These are phyloP conservation scores for Macropus fuliginosus DNA, from an alignment of 2,797 vertebrate species.

Conservation along the genomic window DNA sequence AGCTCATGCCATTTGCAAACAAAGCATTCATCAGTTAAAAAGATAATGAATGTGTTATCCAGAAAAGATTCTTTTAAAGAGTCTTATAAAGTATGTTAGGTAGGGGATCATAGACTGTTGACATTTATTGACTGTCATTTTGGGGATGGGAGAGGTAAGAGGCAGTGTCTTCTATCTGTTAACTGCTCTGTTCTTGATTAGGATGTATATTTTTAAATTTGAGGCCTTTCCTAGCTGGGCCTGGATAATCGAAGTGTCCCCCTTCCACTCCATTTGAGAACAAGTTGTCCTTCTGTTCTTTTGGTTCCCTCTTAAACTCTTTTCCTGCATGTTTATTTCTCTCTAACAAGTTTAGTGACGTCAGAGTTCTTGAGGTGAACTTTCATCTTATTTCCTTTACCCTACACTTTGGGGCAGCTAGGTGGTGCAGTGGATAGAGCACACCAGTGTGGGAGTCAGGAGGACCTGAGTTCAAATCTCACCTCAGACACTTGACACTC, in stretches of 20 bases:
- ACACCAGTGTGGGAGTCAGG: too few species aligned
- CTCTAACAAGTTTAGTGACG: neutral
- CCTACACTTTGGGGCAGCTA: neutral
- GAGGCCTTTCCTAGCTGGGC: neutral
- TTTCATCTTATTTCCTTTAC: neutral
- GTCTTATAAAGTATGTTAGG: neutral
- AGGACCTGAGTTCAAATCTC: too few species aligned
- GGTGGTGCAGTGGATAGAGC: too few species aligned
- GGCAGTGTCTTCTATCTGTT: neutral
- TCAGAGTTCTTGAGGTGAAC: neutral
- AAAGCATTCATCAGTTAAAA: neutral
- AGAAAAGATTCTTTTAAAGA: neutral
- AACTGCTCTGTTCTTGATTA: neutral
- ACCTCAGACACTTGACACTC: too few species aligned
- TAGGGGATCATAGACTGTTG: neutral
- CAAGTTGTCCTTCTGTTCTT: neutral
- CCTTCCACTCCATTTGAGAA: neutral
- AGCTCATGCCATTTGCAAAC: neutral
- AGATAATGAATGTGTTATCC: neutral
- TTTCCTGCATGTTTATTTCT: constrained; percentile 9
- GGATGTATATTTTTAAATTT: neutral
- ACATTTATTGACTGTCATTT: neutral
- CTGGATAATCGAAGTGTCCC: neutral
- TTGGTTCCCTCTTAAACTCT: constrained; percentile 17
- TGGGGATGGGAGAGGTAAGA: neutral